Evolutionary conservation across 2,888 invertebrate genomes (phyloP).

Genomic region (Neoitamus cyanurus): DNA sequence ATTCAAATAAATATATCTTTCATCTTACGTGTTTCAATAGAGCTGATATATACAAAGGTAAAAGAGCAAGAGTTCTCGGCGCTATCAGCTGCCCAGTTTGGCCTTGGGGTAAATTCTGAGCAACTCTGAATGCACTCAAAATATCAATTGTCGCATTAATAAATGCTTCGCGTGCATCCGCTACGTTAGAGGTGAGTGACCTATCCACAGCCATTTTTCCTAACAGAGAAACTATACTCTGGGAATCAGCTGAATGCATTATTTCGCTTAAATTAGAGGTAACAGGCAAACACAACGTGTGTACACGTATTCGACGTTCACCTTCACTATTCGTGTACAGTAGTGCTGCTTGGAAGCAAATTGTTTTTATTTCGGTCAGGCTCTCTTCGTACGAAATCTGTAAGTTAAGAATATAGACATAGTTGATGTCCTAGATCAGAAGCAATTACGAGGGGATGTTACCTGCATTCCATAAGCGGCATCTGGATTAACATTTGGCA

Average conservation of each 20-base stretch:
- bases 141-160: conserved; percentile 95
- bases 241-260: conserved; percentile 90
- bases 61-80: conserved; percentile 79
- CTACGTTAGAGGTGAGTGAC: conserved; percentile 83
- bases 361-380: conserved; percentile 84
- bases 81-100: conserved; percentile 75
- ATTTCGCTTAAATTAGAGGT: conserved; percentile 86
- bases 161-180: conserved; percentile 95
- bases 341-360: conserved; percentile 97
- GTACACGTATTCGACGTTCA: conserved; percentile 96
- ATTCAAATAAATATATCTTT: background rate
- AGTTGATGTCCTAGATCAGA: background rate
- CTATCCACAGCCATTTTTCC: conserved; percentile 99
- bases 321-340: conserved; percentile 96
- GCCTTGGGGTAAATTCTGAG: conserved; percentile 73
- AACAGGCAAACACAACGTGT: conserved; percentile 95
- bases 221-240: conserved; percentile 90
- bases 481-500: conserved; percentile 98
- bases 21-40: conserved; percentile 83
- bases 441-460: conserved; percentile 26
- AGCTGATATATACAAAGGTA: conserved; percentile 91
- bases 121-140: conserved; percentile 77
- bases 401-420: background rate
- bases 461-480: conserved; percentile 98
- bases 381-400: conserved; percentile 86